A percentile compares a stretch with the other conserved stretches of the same genome.
Conservation (phyloP, 2,113 vertebrate genomes). For the Microcebus griseorufus region DNA sequence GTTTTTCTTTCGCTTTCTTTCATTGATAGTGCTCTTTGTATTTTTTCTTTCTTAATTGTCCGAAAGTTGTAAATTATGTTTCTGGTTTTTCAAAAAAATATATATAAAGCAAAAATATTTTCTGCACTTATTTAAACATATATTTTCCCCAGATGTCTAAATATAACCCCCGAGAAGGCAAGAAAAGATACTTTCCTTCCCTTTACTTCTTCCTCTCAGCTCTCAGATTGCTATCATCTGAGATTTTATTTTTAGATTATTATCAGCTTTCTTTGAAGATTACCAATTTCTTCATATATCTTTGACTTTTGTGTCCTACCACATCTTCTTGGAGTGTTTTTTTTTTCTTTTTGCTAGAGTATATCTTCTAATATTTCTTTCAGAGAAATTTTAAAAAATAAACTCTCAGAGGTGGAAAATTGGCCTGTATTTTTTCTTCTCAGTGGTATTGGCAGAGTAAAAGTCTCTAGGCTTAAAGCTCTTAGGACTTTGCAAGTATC, state of each 20-base stretch:
- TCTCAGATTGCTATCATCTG: neutral
- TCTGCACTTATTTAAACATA: neutral
- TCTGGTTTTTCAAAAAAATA: neutral
- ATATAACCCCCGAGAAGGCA: neutral
- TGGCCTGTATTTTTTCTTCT: neutral
- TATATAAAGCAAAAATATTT: neutral
- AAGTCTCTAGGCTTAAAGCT: neutral
- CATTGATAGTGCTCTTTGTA: neutral
- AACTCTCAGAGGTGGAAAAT: neutral
- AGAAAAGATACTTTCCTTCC: neutral
- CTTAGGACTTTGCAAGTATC: neutral
- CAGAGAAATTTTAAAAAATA: neutral
- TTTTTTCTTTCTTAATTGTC: neutral
- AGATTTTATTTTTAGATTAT: conserved; percentile 9
- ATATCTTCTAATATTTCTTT: conserved; percentile 11
- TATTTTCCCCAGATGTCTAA: conserved; percentile 12
- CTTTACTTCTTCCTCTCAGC: neutral
- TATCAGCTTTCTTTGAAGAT: neutral
- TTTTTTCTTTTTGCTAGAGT: conserved; percentile 20
- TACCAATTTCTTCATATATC: neutral
- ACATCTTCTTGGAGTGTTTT: neutral
- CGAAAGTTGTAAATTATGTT: neutral
- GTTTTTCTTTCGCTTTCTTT: neutral
- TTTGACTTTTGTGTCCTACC: neutral
- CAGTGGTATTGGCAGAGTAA: neutral